These are phyloP conservation scores for Scomber scombrus DNA, from an alignment of 2,113 vertebrate genomes.

Conservation along the genomic window DNA sequence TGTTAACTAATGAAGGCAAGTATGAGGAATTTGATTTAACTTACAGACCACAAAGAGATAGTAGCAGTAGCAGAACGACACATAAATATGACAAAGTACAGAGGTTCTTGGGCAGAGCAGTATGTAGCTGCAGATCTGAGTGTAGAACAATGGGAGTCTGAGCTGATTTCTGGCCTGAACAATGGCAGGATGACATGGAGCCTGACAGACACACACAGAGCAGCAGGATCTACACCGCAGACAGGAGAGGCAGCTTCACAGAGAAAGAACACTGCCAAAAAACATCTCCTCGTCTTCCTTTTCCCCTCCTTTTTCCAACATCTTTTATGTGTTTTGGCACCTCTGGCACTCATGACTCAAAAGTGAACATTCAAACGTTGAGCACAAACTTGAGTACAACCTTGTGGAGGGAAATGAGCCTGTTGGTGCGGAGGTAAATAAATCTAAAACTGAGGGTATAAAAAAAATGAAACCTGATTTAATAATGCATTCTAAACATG, in stretches of 20 bases:
- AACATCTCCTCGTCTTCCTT: constrained; percentile 63
- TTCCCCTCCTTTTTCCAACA: constrained; percentile 58
- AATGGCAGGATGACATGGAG: constrained; percentile 84
- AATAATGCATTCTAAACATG: background rate
- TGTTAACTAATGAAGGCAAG: constrained; percentile 13
- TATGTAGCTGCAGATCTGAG: constrained; percentile 66
- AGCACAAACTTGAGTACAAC: constrained; percentile 54
- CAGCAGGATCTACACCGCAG: constrained; percentile 70
- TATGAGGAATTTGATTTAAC: constrained; percentile 18
- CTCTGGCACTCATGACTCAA: constrained; percentile 69
- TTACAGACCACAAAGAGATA: constrained; percentile 30
- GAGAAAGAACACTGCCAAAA: constrained; percentile 66
- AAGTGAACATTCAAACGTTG: constrained; percentile 61
- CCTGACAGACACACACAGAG: constrained; percentile 72
- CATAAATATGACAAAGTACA: constrained; percentile 66
- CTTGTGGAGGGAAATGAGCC: constrained; percentile 37
- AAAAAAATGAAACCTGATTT: background rate
- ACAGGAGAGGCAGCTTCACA: constrained; percentile 64
- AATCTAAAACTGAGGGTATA: constrained; percentile 5
- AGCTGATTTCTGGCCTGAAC: constrained; percentile 76
- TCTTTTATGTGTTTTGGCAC: constrained; percentile 77
- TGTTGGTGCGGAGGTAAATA: constrained; percentile 26
- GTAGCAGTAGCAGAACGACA: constrained; percentile 1
- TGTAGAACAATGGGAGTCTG: constrained; percentile 78
- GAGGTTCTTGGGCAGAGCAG: constrained; percentile 57